These are phyloP conservation scores for Odontocolon sp. DNA, from an alignment of 2,888 invertebrate species.

Conservation along the genomic window DNA sequence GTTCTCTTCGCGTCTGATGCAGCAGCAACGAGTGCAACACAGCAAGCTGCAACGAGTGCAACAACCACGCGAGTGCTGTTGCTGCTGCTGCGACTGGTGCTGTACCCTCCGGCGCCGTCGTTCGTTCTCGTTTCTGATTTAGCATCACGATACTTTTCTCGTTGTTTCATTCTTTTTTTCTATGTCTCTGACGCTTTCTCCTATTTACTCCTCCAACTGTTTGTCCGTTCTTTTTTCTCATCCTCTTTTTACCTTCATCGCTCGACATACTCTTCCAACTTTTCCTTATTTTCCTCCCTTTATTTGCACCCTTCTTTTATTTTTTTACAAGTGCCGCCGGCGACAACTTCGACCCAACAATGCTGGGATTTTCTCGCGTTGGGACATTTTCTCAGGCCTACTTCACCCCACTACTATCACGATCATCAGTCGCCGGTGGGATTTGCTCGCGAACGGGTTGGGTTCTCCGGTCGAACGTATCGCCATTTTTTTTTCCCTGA, in stretches of 20 bases:
- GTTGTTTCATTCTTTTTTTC: slow-evolving; percentile 52
- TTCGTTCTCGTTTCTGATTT: slow-evolving; percentile 67
- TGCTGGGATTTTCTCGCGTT: slow-evolving; percentile 46
- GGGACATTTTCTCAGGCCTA: slow-evolving; percentile 27
- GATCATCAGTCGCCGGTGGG: slow-evolving; percentile 47
- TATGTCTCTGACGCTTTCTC: slow-evolving; percentile 40
- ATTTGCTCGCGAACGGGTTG: slow-evolving; percentile 49
- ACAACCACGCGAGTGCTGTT: slow-evolving; percentile 25
- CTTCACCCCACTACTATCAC: slow-evolving; percentile 13
- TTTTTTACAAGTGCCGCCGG: slow-evolving; percentile 52
- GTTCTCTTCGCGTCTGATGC: slow-evolving; percentile 51
- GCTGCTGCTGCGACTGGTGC: slow-evolving; percentile 21
- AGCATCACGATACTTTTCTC: slow-evolving; percentile 58
- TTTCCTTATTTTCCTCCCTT: slow-evolving; percentile 42
- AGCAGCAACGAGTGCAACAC: slow-evolving; percentile 30
- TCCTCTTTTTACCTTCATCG: slow-evolving; percentile 42
- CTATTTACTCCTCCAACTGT: slow-evolving; percentile 43
- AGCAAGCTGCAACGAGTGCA: slow-evolving; percentile 21
- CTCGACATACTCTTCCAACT: slow-evolving; percentile 47
- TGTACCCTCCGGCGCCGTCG: slow-evolving; percentile 55
- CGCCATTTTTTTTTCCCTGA: neutral
- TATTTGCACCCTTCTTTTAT: slow-evolving; percentile 23
- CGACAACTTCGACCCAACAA: slow-evolving; percentile 55
- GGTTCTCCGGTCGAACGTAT: slow-evolving; percentile 13
- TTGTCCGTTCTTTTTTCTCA: slow-evolving; percentile 33